phyloP scores from a whole-genome alignment of 1,140 invertebrate genomes.

The Drosophila guanche region DNA sequence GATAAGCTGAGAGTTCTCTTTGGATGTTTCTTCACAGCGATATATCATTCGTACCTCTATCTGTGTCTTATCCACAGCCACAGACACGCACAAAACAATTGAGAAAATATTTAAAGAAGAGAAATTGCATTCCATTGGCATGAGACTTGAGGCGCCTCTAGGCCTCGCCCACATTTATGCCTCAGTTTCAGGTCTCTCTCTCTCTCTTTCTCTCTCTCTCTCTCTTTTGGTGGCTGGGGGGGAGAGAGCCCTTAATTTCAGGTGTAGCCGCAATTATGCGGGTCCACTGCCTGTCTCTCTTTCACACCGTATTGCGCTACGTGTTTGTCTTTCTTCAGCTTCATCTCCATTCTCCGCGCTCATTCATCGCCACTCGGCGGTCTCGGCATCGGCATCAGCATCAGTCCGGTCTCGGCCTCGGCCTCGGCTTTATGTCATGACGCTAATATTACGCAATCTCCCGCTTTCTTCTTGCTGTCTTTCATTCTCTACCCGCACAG shows the following conservation, averaged over 20 bases:
- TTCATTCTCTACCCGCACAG: conserved; percentile 62
- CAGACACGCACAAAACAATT: conserved; percentile 63
- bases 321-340: neutral
- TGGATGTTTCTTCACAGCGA: too few species aligned
- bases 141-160: conserved; percentile 48
- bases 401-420: neutral
- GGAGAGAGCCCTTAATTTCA: conserved; percentile 41
- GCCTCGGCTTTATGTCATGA: conserved; percentile 57
- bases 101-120: conserved; percentile 81
- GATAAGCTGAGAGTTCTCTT: too few species aligned
- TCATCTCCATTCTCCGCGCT: neutral
- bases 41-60: too few species aligned
- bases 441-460: conserved; percentile 67
- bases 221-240: neutral
- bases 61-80: neutral
- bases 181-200: conserved; percentile 23
- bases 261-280: conserved; percentile 71
- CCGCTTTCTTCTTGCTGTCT: conserved; percentile 65
- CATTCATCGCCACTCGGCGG: neutral
- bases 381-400: neutral
- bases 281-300: conserved; percentile 42
- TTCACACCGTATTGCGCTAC: neutral
- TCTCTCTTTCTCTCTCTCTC: conserved; percentile 10
- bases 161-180: conserved; percentile 62
- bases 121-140: conserved; percentile 75